phyloP scores from a whole-genome alignment of 2,888 invertebrate genomes.

The Drosophila peninsularis region DNA sequence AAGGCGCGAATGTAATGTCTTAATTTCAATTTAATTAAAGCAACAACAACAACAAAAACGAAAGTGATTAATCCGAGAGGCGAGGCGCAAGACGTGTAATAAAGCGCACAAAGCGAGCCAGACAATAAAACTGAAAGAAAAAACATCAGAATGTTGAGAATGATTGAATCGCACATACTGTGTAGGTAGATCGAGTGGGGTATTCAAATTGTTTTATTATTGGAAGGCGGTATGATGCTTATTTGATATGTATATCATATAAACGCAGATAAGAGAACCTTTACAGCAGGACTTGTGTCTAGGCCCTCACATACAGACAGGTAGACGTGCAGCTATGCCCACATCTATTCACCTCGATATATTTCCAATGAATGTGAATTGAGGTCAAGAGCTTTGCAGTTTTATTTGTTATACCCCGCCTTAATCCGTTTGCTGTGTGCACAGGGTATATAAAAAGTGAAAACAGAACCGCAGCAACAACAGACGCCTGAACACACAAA shows the following conservation, averaged over 20 bases:
- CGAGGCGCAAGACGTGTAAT: neutral
- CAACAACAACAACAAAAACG: conserved; percentile 12
- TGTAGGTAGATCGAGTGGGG: neutral
- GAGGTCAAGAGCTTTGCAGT: neutral
- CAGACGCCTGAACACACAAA: conserved; percentile 10
- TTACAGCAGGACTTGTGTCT: neutral
- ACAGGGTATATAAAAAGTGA: conserved; percentile 21
- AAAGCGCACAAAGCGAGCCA: conserved; percentile 13
- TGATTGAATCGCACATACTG: neutral
- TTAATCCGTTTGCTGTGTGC: neutral
- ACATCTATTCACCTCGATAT: neutral
- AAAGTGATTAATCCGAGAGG: conserved; percentile 4
- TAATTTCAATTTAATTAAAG: conserved; percentile 67
- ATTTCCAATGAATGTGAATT: neutral
- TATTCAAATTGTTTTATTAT: no score
- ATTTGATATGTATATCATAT: no score
- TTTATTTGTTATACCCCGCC: neutral
- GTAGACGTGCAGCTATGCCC: neutral
- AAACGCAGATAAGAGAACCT: no score
- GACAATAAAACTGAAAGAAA: neutral
- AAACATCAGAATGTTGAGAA: neutral
- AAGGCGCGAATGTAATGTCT: conserved; percentile 29
- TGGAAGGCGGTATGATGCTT: no score
- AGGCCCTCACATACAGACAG: neutral
- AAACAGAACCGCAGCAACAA: conserved; percentile 31